Evolutionary conservation across 2,797 vertebrate genomes (phyloP).

Genomic region (Lutjanus campechanus): DNA sequence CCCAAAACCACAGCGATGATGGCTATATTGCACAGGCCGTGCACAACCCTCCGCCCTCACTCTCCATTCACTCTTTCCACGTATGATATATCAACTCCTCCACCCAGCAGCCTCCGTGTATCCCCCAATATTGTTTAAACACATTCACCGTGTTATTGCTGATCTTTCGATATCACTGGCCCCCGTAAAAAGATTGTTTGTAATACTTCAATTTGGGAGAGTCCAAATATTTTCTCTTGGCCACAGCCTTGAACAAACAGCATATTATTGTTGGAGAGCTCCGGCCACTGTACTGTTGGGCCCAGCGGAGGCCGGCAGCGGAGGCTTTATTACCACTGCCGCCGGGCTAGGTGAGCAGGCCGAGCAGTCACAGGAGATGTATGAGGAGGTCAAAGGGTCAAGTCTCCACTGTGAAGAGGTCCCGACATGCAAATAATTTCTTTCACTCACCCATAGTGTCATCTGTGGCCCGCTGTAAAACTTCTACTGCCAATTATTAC

Average conservation of each 20-base stretch:
- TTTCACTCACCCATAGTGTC: constrained; percentile 50
- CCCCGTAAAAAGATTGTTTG: constrained; percentile 83
- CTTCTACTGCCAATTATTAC: constrained; percentile 38
- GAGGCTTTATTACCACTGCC: constrained; percentile 67
- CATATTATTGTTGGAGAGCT: constrained; percentile 83
- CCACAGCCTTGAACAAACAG: constrained; percentile 84
- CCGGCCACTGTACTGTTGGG: constrained; percentile 65
- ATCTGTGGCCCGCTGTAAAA: constrained; percentile 38
- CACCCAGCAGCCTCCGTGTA: constrained; percentile 59
- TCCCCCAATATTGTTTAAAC: constrained; percentile 75
- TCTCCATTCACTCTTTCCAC: constrained; percentile 58
- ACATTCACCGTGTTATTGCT: constrained; percentile 77
- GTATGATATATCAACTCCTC: constrained; percentile 56
- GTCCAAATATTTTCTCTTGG: constrained; percentile 86
- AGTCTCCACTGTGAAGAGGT: constrained; percentile 55
- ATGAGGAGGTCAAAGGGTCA: constrained; percentile 64
- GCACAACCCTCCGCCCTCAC: constrained; percentile 36
- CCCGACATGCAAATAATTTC: constrained; percentile 60
- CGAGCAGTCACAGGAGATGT: constrained; percentile 40
- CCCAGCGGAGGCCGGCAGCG: constrained; percentile 47
- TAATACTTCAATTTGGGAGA: constrained; percentile 85
- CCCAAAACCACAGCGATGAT: constrained; percentile 59
- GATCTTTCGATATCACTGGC: constrained; percentile 78
- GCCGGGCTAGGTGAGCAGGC: constrained; percentile 60
- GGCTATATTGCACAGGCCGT: constrained; percentile 33